phyloP scores from a whole-genome alignment of 1,140 invertebrate genomes.

The Bombus pyrosoma region DNA sequence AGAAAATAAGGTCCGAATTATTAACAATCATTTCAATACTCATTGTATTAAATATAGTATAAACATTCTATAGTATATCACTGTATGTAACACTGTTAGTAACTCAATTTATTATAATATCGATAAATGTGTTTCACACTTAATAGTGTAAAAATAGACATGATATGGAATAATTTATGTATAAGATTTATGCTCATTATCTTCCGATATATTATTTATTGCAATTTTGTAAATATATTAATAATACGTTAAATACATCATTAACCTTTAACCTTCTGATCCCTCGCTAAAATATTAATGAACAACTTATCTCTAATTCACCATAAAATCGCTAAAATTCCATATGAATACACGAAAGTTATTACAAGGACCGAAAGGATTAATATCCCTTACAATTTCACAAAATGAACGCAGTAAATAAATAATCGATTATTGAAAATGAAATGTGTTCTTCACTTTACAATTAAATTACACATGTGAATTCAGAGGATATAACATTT shows the following conservation, averaged over 20 bases:
- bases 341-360: not conserved
- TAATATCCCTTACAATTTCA: conserved; percentile 1
- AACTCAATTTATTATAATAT: not conserved
- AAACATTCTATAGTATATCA: not conserved
- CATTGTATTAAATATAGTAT: not conserved
- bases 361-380: not conserved
- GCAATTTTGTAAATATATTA: conserved; percentile 60
- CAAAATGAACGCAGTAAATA: not conserved
- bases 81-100: not conserved
- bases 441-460: not conserved
- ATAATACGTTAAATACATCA: conserved; percentile 6
- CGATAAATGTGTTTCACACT: not conserved
- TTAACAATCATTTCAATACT: conserved; percentile 8
- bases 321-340: not conserved
- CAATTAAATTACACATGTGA: not conserved
- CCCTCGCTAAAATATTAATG: not conserved
- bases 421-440: not conserved
- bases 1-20: not conserved
- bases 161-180: conserved; percentile 2
- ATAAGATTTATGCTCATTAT: conserved; percentile 23
- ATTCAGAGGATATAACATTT: not conserved
- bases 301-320: not conserved
- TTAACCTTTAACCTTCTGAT: not conserved
- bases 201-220: conserved; percentile 47
- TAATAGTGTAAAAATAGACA: conserved; percentile 9